Conservation (phyloP, 2,113 vertebrate species). For the Phalacrocorax brasilianus region DNA sequence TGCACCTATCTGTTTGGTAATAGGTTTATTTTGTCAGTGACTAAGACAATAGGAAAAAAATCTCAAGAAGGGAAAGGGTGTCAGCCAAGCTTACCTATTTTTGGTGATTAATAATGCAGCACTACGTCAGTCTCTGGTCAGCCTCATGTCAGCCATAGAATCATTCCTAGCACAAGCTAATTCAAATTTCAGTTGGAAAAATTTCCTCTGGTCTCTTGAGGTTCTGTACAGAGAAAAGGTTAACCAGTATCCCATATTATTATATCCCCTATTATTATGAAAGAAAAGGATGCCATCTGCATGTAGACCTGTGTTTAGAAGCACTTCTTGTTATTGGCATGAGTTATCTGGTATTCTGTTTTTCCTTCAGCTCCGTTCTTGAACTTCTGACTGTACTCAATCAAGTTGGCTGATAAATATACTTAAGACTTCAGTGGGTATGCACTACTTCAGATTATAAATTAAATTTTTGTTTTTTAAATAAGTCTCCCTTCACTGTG, state of each 20-base stretch:
- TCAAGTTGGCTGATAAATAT: background rate
- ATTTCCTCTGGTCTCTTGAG: background rate
- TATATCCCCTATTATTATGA: background rate
- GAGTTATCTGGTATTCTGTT: background rate
- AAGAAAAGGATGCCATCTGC: background rate
- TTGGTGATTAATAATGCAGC: background rate
- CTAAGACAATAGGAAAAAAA: background rate
- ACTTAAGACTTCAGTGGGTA: background rate
- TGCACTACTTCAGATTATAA: background rate
- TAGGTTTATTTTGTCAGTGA: background rate
- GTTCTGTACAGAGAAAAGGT: background rate
- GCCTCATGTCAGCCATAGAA: background rate
- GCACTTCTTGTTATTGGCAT: background rate
- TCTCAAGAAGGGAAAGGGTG: background rate
- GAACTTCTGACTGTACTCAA: background rate
- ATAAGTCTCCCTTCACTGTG: background rate
- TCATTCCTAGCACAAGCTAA: background rate
- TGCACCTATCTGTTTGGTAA: background rate
- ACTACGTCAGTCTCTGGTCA: background rate
- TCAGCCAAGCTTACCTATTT: background rate
- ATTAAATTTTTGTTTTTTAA: background rate
- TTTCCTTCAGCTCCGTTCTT: background rate
- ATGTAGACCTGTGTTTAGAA: background rate
- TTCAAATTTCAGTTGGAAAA: background rate
- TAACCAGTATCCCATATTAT: background rate